Evolutionary conservation across 1,140 invertebrate species (phyloP).

Genomic region (Lithobius niger): DNA sequence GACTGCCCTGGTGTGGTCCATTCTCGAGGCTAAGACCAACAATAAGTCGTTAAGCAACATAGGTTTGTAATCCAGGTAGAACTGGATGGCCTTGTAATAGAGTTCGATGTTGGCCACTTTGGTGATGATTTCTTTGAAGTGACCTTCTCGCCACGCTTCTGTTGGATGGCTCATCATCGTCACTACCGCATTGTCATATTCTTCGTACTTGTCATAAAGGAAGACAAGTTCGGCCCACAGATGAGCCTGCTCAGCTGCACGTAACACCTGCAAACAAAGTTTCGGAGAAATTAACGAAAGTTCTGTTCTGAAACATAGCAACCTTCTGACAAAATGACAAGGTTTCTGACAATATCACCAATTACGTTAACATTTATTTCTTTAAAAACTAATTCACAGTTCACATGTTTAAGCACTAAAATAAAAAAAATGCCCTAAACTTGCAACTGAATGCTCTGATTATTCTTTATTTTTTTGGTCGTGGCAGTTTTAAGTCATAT

Average conservation of each 20-base stretch:
- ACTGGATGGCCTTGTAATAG: conserved; percentile 98
- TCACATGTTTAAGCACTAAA: too few species aligned
- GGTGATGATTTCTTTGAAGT: conserved; percentile 99
- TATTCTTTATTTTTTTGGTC: too few species aligned
- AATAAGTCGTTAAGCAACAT: conserved; percentile 92
- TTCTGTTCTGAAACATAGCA: too few species aligned
- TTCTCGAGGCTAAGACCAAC: conserved; percentile 86
- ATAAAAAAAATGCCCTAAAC: too few species aligned
- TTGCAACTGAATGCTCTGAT: too few species aligned
- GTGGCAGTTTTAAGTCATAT: too few species aligned
- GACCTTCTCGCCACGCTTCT: conserved; percentile 97
- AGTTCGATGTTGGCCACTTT: conserved; percentile 99
- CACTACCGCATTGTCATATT: conserved; percentile 97
- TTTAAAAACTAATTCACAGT: too few species aligned
- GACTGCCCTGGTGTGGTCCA: conserved; percentile 88
- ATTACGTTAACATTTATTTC: too few species aligned
- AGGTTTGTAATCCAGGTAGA: conserved; percentile 97
- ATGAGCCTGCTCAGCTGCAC: conserved; percentile 96
- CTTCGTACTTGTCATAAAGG: conserved; percentile 99
- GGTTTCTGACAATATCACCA: too few species aligned
- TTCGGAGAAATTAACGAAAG: too few species aligned
- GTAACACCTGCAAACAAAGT: conserved; percentile 52
- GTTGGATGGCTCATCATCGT: conserved; percentile 99
- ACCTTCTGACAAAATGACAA: too few species aligned
- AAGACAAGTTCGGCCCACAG: conserved; percentile 98